Evolutionary conservation across 2,113 vertebrate genomes (phyloP).

Genomic region (Prunella fulvescens): DNA sequence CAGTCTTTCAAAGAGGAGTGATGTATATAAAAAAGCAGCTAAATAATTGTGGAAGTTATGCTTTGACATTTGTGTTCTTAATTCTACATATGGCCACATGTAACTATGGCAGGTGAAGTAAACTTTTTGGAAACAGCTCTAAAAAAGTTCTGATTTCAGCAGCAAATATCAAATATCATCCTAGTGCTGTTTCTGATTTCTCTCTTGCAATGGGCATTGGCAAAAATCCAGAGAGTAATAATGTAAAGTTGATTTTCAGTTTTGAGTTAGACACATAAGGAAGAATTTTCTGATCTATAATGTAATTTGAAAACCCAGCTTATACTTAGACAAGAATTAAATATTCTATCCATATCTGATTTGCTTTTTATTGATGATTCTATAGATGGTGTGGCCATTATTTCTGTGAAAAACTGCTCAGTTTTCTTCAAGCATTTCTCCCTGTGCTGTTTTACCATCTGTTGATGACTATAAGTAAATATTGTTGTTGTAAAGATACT

Average conservation of each 20-base stretch:
- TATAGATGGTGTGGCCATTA: neutral
- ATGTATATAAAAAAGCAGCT: neutral
- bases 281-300: neutral
- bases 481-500: conserved; percentile 44
- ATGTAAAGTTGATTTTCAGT: neutral
- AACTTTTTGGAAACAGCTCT: neutral
- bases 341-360: neutral
- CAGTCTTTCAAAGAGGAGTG: neutral
- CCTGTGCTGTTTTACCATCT: conserved; percentile 19
- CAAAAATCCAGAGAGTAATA: neutral
- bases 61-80: neutral
- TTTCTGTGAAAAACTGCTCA: neutral
- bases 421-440: neutral
- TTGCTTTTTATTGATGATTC: neutral
- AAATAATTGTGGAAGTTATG: neutral
- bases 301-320: neutral
- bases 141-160: neutral
- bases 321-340: neutral
- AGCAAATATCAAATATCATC: neutral
- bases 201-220: neutral
- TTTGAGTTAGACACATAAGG: neutral
- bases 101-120: neutral
- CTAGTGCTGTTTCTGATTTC: neutral
- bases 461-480: conserved; percentile 34
- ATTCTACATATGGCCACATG: neutral